Evolutionary conservation across 2,113 vertebrate genomes (phyloP).

Genomic region (Amblyopsis rosae): DNA sequence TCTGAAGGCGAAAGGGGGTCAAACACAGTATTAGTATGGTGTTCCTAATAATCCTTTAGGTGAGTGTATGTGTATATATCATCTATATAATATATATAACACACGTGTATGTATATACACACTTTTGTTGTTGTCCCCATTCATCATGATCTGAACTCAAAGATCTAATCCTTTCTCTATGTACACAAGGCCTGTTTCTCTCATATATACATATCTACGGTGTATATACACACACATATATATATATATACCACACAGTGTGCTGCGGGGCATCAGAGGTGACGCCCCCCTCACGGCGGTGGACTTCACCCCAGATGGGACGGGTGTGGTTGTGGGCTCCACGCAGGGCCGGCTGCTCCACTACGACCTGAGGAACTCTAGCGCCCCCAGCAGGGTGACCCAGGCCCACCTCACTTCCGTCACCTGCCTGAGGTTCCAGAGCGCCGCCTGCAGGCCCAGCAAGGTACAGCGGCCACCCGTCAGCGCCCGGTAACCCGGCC

Average conservation of each 20-base stretch:
- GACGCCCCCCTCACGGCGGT: slow-evolving; percentile 90
- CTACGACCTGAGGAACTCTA: slow-evolving; percentile 93
- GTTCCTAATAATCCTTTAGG: no score
- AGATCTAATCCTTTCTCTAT: no score
- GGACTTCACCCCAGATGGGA: slow-evolving; percentile 91
- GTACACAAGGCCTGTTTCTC: no score
- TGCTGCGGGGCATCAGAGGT: slow-evolving; percentile 84
- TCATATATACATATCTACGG: neutral
- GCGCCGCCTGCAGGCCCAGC: slow-evolving; percentile 66
- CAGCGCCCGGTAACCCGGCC: no score
- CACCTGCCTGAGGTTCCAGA: slow-evolving; percentile 89
- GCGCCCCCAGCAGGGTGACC: slow-evolving; percentile 83
- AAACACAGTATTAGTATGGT: no score
- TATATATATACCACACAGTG: slow-evolving; percentile 37
- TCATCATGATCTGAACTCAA: no score
- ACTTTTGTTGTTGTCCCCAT: no score
- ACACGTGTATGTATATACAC: no score
- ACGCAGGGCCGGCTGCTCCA: slow-evolving; percentile 92
- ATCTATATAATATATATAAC: no score
- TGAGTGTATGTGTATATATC: no score
- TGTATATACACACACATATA: slow-evolving; percentile 5
- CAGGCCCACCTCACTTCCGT: slow-evolving; percentile 93
- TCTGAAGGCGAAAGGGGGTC: no score
- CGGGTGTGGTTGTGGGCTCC: slow-evolving; percentile 88
- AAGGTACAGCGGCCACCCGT: slow-evolving; percentile 76